A percentile compares a stretch with the other conserved stretches of the same genome.
Conservation (phyloP, 2,888 invertebrate genomes). For the Eupithecia subumbrata region DNA sequence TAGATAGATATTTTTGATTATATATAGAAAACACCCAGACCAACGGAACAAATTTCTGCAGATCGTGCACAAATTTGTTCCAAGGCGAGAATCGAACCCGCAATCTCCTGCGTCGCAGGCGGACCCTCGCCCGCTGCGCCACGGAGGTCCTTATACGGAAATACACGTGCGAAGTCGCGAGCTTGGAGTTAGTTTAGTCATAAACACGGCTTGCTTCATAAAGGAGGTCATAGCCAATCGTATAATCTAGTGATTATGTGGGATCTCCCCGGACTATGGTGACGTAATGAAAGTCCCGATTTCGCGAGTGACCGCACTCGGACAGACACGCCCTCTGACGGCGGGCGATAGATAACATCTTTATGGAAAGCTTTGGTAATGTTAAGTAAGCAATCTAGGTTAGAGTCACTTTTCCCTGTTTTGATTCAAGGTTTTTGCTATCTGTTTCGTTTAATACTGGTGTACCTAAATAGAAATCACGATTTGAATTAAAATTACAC, state of each 20-base stretch:
- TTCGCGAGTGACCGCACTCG: slow-evolving; percentile 47
- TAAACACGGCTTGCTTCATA: neutral
- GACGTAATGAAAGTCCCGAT: slow-evolving; percentile 43
- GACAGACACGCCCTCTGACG: slow-evolving; percentile 42
- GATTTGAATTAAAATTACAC: too few species aligned
- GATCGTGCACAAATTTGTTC: too few species aligned
- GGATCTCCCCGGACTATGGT: neutral
- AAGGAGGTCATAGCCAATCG: neutral
- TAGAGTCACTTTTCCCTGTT: neutral
- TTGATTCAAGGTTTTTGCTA: too few species aligned
- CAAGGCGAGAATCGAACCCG: too few species aligned
- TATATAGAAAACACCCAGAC: too few species aligned
- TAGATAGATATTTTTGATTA: too few species aligned
- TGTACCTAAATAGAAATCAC: too few species aligned
- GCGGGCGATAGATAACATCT: slow-evolving; percentile 45
- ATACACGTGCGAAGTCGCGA: too few species aligned
- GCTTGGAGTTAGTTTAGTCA: neutral
- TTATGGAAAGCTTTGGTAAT: slow-evolving; percentile 29
- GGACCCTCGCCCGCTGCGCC: too few species aligned
- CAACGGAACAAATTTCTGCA: too few species aligned
- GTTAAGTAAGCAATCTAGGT: neutral
- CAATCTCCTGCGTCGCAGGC: too few species aligned
- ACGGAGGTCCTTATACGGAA: too few species aligned
- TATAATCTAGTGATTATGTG: slow-evolving; percentile 6
- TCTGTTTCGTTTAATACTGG: neutral